Evolutionary conservation across 92 coral and sea anemone species (phyloP), one percentile per base, ranked within the genome.

Genomic region (Plumapathes pennacea): DNA sequence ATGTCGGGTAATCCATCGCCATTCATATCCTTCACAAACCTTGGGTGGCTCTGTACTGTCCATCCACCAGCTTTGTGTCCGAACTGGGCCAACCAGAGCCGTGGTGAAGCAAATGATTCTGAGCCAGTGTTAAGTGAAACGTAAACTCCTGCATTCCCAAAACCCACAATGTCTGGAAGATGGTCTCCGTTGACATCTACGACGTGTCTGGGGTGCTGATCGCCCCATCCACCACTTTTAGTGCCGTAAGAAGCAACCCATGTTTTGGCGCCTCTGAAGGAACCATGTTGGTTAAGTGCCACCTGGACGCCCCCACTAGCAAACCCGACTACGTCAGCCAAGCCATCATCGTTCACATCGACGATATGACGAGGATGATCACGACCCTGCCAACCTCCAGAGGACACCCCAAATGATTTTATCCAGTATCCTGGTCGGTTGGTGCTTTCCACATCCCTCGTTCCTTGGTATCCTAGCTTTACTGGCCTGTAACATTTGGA

Each of bases 11-110:
- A 33, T 40, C 69, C 69, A 10, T 62, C 69, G 6, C 69, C 69
- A 46, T 62, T 62, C 69, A 62, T 62, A n/a, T 62, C 69, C 27
- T 62, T 62, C 2, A 62, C 69, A 14, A 62, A 62, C 25, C 69
- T 10, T 9, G 69, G 69, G 18, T 62, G 57, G 12, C 25, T 31
- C 27, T 46, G 41, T 10, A 62, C 69, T 19, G 56, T 62, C 69
- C 69, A 62, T 15, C 69, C 69, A 10, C 46, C 44, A 5, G 62
- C 62, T 23, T 18, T 47, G 69, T 62, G 49, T 2, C 69, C 69
- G 15, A 62, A 62, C 34, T 62, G 69, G 12, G 28, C 28, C 45
- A 62, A n/a, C 69, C 69, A 62, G 14, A 5, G 22, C 21, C 19
- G 46, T 13, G 43, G 44, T 25, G 53, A 9, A 1, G 56, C 23